Conservation (phyloP, 2,888 invertebrate genomes). For the Taphrorychus bicolor region DNA sequence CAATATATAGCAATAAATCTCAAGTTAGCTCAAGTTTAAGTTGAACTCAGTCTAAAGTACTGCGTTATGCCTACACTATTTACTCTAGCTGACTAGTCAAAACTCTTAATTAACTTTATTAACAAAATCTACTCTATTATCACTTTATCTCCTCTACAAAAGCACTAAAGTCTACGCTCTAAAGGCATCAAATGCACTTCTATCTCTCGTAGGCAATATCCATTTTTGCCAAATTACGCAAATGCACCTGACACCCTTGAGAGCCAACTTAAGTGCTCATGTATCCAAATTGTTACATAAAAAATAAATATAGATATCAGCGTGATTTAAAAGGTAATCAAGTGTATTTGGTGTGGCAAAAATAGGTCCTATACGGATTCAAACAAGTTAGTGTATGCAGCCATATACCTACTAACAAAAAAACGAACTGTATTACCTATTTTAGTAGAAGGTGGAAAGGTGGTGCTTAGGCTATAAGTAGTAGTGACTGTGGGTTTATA, state of each 20-base stretch:
- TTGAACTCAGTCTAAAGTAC: neutral
- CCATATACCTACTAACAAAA: no score
- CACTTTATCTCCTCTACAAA: constrained; percentile 4
- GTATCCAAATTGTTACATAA: neutral
- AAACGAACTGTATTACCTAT: neutral
- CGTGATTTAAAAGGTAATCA: constrained; percentile 9
- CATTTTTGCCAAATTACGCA: neutral
- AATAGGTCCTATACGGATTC: neutral
- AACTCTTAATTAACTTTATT: no score
- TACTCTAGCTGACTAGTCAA: no score
- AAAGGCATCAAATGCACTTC: constrained; percentile 23
- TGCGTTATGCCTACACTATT: neutral
- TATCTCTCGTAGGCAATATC: constrained; percentile 6
- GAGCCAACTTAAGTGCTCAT: constrained; percentile 1
- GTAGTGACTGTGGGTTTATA: neutral
- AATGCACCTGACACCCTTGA: constrained; percentile 29
- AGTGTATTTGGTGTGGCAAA: constrained; percentile 15
- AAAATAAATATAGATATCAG: neutral
- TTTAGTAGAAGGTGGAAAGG: neutral
- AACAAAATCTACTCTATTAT: no score
- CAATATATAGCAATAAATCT: no score
- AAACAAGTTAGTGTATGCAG: neutral
- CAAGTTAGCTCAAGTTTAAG: no score
- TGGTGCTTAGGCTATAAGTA: neutral
- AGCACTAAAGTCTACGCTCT: constrained; percentile 12